Evolutionary conservation across 2,888 invertebrate species (phyloP), one percentile per base, ranked within the genome.

Genomic region (Stenchaetothrips biformis): DNA sequence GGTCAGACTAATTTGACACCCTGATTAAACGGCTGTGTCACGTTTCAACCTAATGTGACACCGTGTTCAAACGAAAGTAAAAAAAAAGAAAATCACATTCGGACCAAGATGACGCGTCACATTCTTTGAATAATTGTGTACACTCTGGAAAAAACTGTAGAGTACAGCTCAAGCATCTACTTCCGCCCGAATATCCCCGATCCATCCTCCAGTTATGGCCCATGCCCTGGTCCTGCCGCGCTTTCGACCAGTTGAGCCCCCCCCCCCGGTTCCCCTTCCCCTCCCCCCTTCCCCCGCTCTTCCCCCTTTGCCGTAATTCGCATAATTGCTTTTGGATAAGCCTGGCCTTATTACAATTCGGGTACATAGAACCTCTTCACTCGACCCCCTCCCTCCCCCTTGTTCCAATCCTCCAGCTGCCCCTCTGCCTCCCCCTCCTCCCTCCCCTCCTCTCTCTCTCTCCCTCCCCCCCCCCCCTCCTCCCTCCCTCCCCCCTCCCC

Each of bases 241-340:
- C 37, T 37, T 4, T 37, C 2, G 37, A 37, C 37, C 4, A 37
- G 37, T 37, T 37, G 1, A 37, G 37, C 37, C 59, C 6, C 59
- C 59, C 59, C 59, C 59, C 13, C 53, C 53, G 7, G 49, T 53
- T 53, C 53, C 53, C 11, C 18, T 18, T 53, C 13, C 8, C 53
- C 53, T 18, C 53, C 18, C 53, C 53, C n/a, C n/a, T n/a, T 37
- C 37, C 4, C 37, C 59, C n/a, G n/a, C 62, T 21, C 67, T 9
- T 21, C 67, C 67, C 21, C 67, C 67, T 74, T 74, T 74, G 25
- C 11, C 67, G 21, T 74, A 25, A 74, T 74, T 21, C 67, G 67
- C 67, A 74, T 74, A 74, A 74, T 74, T 74, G 67, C 67, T 74
- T 74, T 74, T 74, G 67, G 67, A 74, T 74, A 74, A 74, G 67